These are phyloP conservation scores for Scartelaos histophorus DNA, from an alignment of 2,113 vertebrate genomes.

Conservation along the genomic window DNA sequence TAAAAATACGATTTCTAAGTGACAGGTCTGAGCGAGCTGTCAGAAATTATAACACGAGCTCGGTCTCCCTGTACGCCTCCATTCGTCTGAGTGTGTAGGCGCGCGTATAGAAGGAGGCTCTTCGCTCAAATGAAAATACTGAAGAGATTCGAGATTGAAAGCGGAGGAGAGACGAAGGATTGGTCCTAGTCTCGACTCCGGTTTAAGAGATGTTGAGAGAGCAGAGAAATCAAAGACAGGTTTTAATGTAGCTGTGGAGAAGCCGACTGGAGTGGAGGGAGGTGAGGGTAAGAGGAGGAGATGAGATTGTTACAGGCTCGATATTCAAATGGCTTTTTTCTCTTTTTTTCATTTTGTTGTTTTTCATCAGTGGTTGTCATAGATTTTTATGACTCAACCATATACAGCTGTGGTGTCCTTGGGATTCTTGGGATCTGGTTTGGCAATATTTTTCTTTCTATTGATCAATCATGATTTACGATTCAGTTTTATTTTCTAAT, in stretches of 20 bases:
- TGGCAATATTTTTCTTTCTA: too few relatives aligned
- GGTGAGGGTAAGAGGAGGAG: neutral
- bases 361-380: too few relatives aligned
- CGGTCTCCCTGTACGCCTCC: neutral
- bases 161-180: neutral
- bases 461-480: too few relatives aligned
- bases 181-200: neutral
- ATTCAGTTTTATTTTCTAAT: too few relatives aligned
- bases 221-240: neutral
- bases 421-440: too few relatives aligned
- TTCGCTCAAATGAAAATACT: slow-evolving; percentile 2
- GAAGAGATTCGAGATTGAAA: neutral
- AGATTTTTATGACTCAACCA: too few relatives aligned
- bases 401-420: too few relatives aligned
- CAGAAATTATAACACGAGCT: neutral
- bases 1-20: neutral
- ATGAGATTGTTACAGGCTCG: too few relatives aligned
- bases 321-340: too few relatives aligned
- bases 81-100: neutral
- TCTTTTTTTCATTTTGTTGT: too few relatives aligned
- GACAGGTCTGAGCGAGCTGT: neutral
- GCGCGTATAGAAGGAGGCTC: neutral
- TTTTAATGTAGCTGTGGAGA: neutral
- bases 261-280: neutral
- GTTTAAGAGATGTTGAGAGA: neutral